Conservation (phyloP, 2,888 invertebrate species). For the Myopa tessellatipennis region DNA sequence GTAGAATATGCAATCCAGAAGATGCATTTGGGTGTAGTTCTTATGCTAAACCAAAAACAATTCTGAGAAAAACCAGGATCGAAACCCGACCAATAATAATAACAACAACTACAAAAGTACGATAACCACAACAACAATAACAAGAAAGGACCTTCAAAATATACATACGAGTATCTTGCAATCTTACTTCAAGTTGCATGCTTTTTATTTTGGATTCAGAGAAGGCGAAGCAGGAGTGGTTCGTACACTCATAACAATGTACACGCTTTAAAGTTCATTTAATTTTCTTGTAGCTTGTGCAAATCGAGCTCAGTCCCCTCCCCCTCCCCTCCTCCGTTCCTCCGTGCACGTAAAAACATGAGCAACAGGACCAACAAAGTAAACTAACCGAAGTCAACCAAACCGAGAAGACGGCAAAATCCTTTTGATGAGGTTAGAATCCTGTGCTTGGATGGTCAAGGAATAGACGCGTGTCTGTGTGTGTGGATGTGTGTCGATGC, state of each 20-base stretch:
- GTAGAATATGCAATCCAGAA: too few species aligned
- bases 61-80: conserved; percentile 17
- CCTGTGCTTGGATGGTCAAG: conserved; percentile 27
- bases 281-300: conserved; percentile 4
- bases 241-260: background rate
- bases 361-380: background rate
- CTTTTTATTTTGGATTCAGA: too few species aligned
- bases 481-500: conserved; percentile 8
- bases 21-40: too few species aligned
- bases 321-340: too few species aligned
- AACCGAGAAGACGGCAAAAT: conserved; percentile 36
- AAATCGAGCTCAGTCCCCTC: background rate
- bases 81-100: background rate
- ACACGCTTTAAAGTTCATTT: conserved; percentile 24
- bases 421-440: conserved; percentile 39
- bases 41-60: background rate
- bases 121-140: too few species aligned
- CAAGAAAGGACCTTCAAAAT: too few species aligned
- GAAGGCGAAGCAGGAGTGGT: background rate
- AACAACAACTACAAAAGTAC: too few species aligned
- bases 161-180: too few species aligned
- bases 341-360: too few species aligned
- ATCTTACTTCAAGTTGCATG: too few species aligned
- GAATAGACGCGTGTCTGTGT: background rate
- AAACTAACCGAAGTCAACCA: conserved; percentile 19